These are phyloP conservation scores for Rhinolophus ferrumequinum DNA, from an alignment of 2,113 vertebrate species.

Conservation along the genomic window DNA sequence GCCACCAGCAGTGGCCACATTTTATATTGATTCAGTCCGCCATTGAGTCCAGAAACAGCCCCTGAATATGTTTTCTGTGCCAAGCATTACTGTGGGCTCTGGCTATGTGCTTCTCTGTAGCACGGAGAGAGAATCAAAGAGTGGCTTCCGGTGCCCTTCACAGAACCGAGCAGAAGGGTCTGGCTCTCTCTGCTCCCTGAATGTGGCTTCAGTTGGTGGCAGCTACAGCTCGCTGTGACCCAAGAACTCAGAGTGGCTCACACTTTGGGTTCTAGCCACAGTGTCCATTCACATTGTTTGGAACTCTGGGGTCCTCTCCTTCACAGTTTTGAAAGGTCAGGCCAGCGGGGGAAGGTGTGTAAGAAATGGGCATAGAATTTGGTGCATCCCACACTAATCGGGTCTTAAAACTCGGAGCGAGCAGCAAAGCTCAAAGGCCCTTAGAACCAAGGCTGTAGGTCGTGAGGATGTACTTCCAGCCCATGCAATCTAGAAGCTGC, in stretches of 20 bases:
- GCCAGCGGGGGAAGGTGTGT: too few species aligned
- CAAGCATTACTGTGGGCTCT: not conserved
- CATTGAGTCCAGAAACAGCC: not conserved
- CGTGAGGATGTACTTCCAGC: too few species aligned
- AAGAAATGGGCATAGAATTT: too few species aligned
- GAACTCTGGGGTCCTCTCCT: not conserved
- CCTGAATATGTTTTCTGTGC: not conserved
- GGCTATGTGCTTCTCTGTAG: not conserved
- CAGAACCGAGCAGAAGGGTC: not conserved
- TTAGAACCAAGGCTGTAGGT: too few species aligned
- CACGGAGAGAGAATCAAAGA: not conserved
- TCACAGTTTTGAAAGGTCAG: too few species aligned
- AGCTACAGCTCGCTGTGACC: not conserved
- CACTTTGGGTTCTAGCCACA: not conserved
- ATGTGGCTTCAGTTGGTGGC: too few species aligned
- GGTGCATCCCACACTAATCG: too few species aligned
- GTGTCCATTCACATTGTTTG: not conserved
- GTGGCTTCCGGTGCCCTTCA: not conserved
- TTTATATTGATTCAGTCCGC: too few species aligned
- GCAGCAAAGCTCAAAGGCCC: too few species aligned
- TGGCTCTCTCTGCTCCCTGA: not conserved
- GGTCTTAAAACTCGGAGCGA: too few species aligned
- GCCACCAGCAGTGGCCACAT: too few species aligned
- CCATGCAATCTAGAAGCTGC: too few species aligned
- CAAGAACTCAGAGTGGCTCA: not conserved